Evolutionary conservation across 2,797 vertebrate species (phyloP).

Genomic region (Hydrolagus colliei): DNA sequence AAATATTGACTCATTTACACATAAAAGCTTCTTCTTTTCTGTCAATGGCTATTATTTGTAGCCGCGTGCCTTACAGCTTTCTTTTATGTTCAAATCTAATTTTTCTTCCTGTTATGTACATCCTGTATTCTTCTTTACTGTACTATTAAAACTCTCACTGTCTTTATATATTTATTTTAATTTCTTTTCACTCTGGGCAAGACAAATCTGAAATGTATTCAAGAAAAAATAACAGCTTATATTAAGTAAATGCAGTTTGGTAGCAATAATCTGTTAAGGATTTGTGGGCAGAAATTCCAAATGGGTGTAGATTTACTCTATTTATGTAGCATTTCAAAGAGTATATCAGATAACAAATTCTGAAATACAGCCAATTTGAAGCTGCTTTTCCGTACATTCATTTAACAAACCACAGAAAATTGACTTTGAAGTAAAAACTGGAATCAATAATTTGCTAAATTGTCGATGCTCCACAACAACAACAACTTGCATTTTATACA

Average conservation of each 20-base stretch:
- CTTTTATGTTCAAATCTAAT: slow-evolving; percentile 28
- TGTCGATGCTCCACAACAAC: no score
- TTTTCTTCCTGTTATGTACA: slow-evolving; percentile 63
- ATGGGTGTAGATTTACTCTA: no score
- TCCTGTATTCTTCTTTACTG: slow-evolving; percentile 71
- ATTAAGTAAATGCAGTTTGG: not conserved
- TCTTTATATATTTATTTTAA: slow-evolving; percentile 27
- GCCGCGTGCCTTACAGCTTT: not conserved
- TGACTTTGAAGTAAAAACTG: no score
- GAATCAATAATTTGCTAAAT: no score
- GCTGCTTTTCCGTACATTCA: no score
- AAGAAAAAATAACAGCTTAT: not conserved
- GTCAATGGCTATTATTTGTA: not conserved
- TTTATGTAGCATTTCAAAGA: no score
- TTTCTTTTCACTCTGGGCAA: not conserved
- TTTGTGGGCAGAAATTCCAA: no score
- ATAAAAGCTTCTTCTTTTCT: not conserved
- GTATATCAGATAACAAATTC: no score
- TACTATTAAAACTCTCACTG: slow-evolving; percentile 71
- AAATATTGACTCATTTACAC: not conserved
- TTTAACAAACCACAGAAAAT: no score
- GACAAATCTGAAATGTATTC: not conserved
- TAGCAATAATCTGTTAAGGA: not conserved
- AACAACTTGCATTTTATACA: no score
- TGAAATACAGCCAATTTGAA: no score